Conservation (phyloP, 2,797 vertebrate species). For the Crenuchus spilurus region DNA sequence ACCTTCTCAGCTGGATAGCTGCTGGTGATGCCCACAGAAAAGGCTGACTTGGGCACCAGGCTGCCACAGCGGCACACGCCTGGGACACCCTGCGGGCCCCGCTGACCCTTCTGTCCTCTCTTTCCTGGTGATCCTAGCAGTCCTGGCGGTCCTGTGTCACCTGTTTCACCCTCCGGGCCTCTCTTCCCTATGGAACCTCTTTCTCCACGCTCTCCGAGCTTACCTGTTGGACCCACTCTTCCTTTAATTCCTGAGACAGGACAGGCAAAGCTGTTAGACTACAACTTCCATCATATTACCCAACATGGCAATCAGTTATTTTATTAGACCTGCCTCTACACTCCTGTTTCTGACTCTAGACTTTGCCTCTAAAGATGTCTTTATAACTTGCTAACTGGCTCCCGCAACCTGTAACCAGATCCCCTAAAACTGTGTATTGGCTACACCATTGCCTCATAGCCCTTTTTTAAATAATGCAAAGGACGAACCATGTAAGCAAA, state of each 20-base stretch:
- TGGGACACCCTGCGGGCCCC: constrained; percentile 81
- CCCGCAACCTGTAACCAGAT: no score
- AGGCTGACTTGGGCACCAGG: constrained; percentile 91
- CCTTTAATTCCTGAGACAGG: constrained; percentile 88
- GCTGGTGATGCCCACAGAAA: constrained; percentile 95
- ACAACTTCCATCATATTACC: not conserved
- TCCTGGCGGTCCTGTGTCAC: constrained; percentile 82
- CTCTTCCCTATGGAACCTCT: constrained; percentile 89
- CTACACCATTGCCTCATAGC: no score
- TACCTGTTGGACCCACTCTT: constrained; percentile 86
- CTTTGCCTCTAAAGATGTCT: no score
- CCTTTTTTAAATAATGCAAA: no score
- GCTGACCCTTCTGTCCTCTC: constrained; percentile 87
- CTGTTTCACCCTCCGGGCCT: constrained; percentile 84
- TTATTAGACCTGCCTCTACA: no score
- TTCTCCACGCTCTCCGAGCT: constrained; percentile 86
- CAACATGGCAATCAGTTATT: no score
- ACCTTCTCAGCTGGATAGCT: constrained; percentile 91
- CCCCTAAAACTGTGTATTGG: no score
- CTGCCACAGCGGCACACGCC: constrained; percentile 91
- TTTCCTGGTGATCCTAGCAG: constrained; percentile 77
- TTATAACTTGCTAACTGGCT: no score
- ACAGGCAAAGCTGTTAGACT: not conserved
- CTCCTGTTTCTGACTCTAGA: no score
- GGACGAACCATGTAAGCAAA: not conserved